Evolutionary conservation across 2,888 invertebrate species (phyloP).

Genomic region (Pediacus dermestoides): DNA sequence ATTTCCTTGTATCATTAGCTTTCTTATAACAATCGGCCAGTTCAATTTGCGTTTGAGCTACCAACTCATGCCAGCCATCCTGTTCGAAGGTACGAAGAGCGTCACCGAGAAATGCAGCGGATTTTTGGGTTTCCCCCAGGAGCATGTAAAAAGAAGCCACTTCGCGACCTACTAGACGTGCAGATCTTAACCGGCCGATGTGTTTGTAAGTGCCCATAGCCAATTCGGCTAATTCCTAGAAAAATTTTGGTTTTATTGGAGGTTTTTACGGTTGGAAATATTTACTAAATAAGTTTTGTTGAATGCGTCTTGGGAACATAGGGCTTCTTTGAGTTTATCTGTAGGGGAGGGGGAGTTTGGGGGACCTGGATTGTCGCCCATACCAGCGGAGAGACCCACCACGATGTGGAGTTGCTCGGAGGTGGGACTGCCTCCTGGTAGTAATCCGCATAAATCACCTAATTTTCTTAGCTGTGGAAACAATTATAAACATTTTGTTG

Average conservation of each 20-base stretch:
- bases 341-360: constrained; percentile 60
- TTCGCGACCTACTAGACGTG: constrained; percentile 83
- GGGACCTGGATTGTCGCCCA: constrained; percentile 69
- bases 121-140: constrained; percentile 80
- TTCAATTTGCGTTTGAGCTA: constrained; percentile 78
- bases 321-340: constrained; percentile 82
- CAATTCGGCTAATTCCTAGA: constrained; percentile 81
- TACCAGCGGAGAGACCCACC: constrained; percentile 85
- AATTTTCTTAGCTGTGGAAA: constrained; percentile 68
- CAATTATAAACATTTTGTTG: too few species aligned
- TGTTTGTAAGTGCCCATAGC: constrained; percentile 97
- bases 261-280: constrained; percentile 12
- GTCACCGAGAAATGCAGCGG: constrained; percentile 84
- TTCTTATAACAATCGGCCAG: constrained; percentile 80
- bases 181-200: constrained; percentile 74
- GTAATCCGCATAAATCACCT: constrained; percentile 85
- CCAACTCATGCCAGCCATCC: constrained; percentile 83
- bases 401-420: constrained; percentile 89
- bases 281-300: constrained; percentile 79
- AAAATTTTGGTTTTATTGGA: constrained; percentile 8
- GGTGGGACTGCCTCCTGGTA: constrained; percentile 76
- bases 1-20: constrained; percentile 73
- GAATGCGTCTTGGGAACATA: constrained; percentile 86
- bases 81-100: constrained; percentile 80
- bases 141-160: constrained; percentile 87